Evolutionary conservation across 2,888 invertebrate genomes (phyloP), one percentile per base, ranked within the genome.

Genomic region (Phragmatobia fuliginosa): DNA sequence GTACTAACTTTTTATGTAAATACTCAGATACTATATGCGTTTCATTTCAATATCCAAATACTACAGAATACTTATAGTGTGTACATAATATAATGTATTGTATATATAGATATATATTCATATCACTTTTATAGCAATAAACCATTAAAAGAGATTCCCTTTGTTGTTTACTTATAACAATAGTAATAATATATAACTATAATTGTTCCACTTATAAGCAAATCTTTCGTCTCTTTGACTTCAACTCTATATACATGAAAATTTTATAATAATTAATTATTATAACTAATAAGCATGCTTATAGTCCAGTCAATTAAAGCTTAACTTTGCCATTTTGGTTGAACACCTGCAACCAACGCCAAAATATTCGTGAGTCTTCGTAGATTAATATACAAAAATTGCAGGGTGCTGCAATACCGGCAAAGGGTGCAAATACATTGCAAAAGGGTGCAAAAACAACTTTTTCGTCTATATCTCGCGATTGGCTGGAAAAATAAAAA

Each of bases 171-270:
- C 18, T 49, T 32, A 64, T 63, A 63, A n/a, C n/a, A 45, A 49
- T 33, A 10, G 56, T 68, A 68, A 52, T 52, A 67, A 38, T 68
- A 61, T 31, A 66, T 70, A 71, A 68, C 64, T 80, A 73, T 70
- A 73, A 70, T 80, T 80, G 82, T 75, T 80, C 82, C 81, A 66
- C 79, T 71, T 61, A 67, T 41, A 75, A 81, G 77, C 79, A 67
- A 70, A 73, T 71, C 70, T 72, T 69, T 79, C 33, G 62, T 71
- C 62, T 81, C 52, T 67, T 73, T 75, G 75, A 68, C 81, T 60
- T 71, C 28, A 63, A 73, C 59, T 76, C 65, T 36, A 28, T 38
- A 38, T 56, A 49, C 45, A 56, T 28, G 16, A 16, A 62, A 8
- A 38, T 58, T n/a, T 59, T 28, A 38, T 33, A 56, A 68, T 68